These are phyloP conservation scores for Cephus spinipes DNA, from an alignment of 2,888 invertebrate genomes.

Conservation along the genomic window DNA sequence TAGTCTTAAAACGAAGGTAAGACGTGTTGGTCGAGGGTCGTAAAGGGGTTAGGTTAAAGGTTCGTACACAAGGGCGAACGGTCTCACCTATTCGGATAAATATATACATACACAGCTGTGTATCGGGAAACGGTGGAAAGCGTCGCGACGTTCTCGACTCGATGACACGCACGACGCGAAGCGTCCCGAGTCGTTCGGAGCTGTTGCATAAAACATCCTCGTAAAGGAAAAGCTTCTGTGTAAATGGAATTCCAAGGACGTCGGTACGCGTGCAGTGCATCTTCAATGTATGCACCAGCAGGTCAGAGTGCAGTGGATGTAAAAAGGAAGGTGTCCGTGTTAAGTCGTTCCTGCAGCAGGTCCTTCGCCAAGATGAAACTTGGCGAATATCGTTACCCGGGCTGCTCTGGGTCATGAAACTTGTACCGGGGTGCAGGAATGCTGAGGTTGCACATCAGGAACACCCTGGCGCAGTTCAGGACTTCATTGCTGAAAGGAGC, in stretches of 20 bases:
- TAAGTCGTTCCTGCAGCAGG: background rate
- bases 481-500: background rate
- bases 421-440: background rate
- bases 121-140: background rate
- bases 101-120: background rate
- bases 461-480: too few relatives aligned
- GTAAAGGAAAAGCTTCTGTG: conserved; percentile 2
- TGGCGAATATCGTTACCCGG: background rate
- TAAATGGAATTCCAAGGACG: conserved; percentile 10
- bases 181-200: background rate
- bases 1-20: background rate
- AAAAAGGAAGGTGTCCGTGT: background rate
- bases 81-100: background rate
- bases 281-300: background rate
- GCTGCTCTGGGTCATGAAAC: background rate
- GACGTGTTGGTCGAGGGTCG: background rate
- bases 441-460: background rate
- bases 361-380: background rate
- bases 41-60: background rate
- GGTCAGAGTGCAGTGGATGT: background rate
- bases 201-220: conserved; percentile 9
- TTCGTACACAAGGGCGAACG: background rate
- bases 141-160: conserved; percentile 4
- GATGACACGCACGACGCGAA: background rate
- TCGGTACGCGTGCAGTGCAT: background rate